phyloP scores from a whole-genome alignment of 2,888 invertebrate genomes.

The Drosophila prostipennis region DNA sequence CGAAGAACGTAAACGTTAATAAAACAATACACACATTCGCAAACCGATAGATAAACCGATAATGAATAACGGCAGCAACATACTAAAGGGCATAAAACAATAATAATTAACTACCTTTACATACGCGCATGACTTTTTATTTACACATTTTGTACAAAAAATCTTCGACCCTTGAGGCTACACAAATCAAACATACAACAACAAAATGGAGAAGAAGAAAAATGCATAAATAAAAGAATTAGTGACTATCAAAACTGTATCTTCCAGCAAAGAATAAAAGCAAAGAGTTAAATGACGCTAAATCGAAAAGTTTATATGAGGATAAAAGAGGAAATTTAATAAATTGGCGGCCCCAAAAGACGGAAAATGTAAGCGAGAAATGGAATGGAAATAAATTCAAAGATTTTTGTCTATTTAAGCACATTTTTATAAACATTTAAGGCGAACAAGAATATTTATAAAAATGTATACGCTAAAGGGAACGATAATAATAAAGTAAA shows the following conservation, averaged over 20 bases:
- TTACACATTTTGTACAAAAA: constrained; percentile 75
- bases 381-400: constrained; percentile 56
- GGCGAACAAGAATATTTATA: constrained; percentile 65
- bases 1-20: constrained; percentile 33
- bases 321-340: constrained; percentile 44
- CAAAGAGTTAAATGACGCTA: constrained; percentile 55
- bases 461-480: constrained; percentile 76
- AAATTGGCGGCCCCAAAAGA: constrained; percentile 51
- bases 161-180: constrained; percentile 57
- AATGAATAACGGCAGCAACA: constrained; percentile 53
- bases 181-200: constrained; percentile 52
- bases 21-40: constrained; percentile 42
- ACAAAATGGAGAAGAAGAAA: constrained; percentile 41
- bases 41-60: constrained; percentile 45
- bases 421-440: constrained; percentile 78
- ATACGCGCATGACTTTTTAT: constrained; percentile 68
- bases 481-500: constrained; percentile 66
- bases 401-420: constrained; percentile 79
- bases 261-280: constrained; percentile 81
- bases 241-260: constrained; percentile 84
- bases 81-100: constrained; percentile 77
- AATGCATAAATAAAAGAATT: constrained; percentile 80
- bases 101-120: constrained; percentile 62
- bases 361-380: constrained; percentile 21
- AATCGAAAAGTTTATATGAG: constrained; percentile 64